phyloP scores from a whole-genome alignment of 2,113 vertebrate species.

The Gorsachius goisagi region DNA sequence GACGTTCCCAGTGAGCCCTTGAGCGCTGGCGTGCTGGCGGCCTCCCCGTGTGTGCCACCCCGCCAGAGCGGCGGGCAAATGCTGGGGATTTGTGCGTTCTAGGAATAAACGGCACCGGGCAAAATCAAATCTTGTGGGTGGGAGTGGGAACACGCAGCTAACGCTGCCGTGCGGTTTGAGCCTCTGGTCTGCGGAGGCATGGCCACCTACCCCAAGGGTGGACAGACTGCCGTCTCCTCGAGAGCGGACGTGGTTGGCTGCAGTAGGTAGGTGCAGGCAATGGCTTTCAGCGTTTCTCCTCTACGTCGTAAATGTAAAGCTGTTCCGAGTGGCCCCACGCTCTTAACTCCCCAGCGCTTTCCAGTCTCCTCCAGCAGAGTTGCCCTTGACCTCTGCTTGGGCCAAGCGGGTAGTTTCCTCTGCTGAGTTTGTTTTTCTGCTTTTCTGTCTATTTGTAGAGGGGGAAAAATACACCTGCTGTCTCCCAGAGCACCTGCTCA shows the following conservation, averaged over 20 bases:
- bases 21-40: rapidly evolving
- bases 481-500: constrained; percentile 24
- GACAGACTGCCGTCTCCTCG: background rate
- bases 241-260: background rate
- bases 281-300: background rate
- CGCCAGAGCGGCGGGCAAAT: background rate
- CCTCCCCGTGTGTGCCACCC: rapidly evolving
- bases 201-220: background rate
- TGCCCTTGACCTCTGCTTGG: constrained; percentile 24
- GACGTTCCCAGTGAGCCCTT: background rate
- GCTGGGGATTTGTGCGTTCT: background rate
- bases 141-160: background rate
- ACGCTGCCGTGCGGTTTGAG: background rate
- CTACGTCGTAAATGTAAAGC: background rate
- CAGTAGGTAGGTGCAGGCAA: background rate
- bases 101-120: background rate
- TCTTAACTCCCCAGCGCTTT: background rate
- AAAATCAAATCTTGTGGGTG: background rate
- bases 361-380: background rate
- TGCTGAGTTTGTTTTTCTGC: background rate
- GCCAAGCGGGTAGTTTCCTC: background rate
- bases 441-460: background rate
- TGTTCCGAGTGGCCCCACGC: background rate
- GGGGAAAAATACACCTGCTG: constrained; percentile 2
- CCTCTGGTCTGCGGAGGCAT: background rate